These are phyloP conservation scores for Melanotus villosus DNA, from an alignment of 2,888 invertebrate genomes.

Conservation along the genomic window DNA sequence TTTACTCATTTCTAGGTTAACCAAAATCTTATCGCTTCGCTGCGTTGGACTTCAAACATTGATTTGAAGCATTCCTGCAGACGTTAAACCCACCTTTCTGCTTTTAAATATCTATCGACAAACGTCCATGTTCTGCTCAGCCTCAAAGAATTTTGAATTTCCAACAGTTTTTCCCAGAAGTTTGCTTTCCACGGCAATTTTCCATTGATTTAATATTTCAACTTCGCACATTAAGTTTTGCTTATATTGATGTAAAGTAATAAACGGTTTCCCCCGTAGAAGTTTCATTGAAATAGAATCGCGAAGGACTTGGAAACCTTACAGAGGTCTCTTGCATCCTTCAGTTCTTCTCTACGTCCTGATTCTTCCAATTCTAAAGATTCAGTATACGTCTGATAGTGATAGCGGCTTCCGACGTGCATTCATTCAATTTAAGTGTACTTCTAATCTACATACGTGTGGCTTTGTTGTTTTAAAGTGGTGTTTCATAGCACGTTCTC, in stretches of 20 bases:
- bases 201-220: too few species aligned
- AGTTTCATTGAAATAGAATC: neutral
- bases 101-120: too few species aligned
- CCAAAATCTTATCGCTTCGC: too few species aligned
- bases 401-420: constrained; percentile 29
- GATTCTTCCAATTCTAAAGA: neutral
- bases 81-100: too few species aligned
- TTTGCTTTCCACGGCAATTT: too few species aligned
- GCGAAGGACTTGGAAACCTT: neutral
- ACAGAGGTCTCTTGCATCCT: neutral
- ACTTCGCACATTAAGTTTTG: neutral
- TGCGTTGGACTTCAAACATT: too few species aligned
- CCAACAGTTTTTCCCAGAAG: too few species aligned
- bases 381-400: constrained; percentile 16
- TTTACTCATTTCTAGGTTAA: too few species aligned
- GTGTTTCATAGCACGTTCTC: constrained; percentile 41
- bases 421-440: constrained; percentile 16
- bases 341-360: neutral
- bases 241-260: neutral
- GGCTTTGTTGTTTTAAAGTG: constrained; percentile 40
- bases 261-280: neutral
- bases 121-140: too few species aligned
- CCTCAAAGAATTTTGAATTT: too few species aligned
- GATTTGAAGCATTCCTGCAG: too few species aligned
- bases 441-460: constrained; percentile 40